These are phyloP conservation scores for Lathamus discolor DNA, from an alignment of 2,113 vertebrate species.

Conservation along the genomic window DNA sequence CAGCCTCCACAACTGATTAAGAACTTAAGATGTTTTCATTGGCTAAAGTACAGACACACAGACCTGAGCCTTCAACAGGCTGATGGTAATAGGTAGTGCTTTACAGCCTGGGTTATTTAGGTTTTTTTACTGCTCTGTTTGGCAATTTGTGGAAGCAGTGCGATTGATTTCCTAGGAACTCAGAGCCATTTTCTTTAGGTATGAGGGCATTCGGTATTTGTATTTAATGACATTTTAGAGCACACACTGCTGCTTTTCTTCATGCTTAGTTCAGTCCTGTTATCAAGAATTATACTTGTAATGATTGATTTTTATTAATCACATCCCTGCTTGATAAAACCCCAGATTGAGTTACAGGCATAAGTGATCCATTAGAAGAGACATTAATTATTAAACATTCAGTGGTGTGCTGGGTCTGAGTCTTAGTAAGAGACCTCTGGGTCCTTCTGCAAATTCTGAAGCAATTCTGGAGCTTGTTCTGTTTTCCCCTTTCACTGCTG, in stretches of 20 bases:
- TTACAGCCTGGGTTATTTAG: not conserved
- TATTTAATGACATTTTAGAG: not conserved
- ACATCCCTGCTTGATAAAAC: not conserved
- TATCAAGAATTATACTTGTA: not conserved
- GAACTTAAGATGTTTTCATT: not conserved
- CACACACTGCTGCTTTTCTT: not conserved
- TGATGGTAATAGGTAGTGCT: not conserved
- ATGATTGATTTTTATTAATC: not conserved
- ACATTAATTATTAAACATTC: not conserved
- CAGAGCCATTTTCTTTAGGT: not conserved
- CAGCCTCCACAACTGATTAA: not conserved
- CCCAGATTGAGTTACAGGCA: not conserved
- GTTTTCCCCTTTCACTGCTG: not conserved
- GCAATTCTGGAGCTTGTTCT: not conserved
- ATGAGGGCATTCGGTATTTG: not conserved
- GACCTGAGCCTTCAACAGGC: not conserved
- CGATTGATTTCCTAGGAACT: not conserved
- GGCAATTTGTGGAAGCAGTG: not conserved
- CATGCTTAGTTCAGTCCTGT: not conserved
- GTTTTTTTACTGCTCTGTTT: not conserved
- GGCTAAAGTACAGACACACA: not conserved
- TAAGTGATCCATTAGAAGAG: not conserved
- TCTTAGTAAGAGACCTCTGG: not conserved
- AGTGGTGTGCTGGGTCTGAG: not conserved
- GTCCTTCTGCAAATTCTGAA: slow-evolving; percentile 4